These are phyloP conservation scores for Tetramorium bicarinatum DNA, from an alignment of 2,888 invertebrate genomes.

Conservation along the genomic window DNA sequence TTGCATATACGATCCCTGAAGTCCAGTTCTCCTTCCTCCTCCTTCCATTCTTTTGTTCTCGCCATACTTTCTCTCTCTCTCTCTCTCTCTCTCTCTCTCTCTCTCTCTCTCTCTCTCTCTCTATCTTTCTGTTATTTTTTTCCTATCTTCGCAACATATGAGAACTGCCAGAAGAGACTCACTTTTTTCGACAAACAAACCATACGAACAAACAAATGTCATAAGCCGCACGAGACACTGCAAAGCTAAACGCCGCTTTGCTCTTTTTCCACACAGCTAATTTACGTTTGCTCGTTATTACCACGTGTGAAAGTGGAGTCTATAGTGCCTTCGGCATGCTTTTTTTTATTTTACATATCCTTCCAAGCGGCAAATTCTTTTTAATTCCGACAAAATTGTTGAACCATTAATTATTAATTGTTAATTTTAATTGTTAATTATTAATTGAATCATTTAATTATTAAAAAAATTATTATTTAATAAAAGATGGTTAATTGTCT, in stretches of 20 bases:
- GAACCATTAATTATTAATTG: background rate
- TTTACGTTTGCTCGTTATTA: slow-evolving; percentile 42
- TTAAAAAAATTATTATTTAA: background rate
- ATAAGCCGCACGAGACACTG: slow-evolving; percentile 57
- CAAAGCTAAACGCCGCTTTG: slow-evolving; percentile 40
- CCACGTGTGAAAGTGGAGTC: slow-evolving; percentile 19
- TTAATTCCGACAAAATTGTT: background rate
- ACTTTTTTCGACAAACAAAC: slow-evolving; percentile 74
- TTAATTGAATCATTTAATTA: background rate
- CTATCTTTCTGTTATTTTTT: slow-evolving; percentile 33
- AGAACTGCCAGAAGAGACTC: slow-evolving; percentile 24
- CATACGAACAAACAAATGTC: slow-evolving; percentile 59
- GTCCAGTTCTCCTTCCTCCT: slow-evolving; percentile 8
- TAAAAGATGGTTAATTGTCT: background rate
- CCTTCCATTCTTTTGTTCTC: slow-evolving; percentile 38
- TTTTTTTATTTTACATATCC: background rate
- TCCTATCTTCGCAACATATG: slow-evolving; percentile 21
- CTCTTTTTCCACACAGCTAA: slow-evolving; percentile 33
- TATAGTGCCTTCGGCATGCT: background rate
- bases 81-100: slow-evolving; percentile 29
- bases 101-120: slow-evolving; percentile 31
- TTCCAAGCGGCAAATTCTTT: background rate
- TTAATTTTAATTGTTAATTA: background rate
- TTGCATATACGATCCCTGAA: slow-evolving; percentile 71
- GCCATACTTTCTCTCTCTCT: slow-evolving; percentile 33